Conservation (phyloP, 2,113 vertebrate genomes). For the Chamaetylas fuelleborni region DNA sequence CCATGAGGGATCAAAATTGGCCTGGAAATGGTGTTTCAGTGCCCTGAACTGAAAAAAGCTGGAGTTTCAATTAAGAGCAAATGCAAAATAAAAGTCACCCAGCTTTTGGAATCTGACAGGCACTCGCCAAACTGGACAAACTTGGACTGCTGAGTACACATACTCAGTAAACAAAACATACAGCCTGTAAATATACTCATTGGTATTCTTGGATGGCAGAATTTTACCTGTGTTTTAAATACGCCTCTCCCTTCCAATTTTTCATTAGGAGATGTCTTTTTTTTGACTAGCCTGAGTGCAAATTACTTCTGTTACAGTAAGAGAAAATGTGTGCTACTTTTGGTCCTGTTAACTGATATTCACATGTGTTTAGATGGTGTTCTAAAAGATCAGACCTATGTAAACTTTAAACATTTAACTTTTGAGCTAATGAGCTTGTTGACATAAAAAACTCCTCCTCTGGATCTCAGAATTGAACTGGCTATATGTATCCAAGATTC, state of each 20-base stretch:
- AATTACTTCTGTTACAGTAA: neutral
- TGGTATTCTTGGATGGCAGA: neutral
- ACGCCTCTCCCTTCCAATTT: rapidly evolving
- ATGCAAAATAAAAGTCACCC: neutral
- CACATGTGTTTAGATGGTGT: neutral
- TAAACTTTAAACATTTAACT: neutral
- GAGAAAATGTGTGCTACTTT: neutral
- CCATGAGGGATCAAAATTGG: neutral
- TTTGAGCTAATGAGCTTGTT: neutral
- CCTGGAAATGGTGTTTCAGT: neutral
- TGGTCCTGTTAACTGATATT: neutral
- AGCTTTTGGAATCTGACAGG: neutral
- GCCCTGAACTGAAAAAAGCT: neutral
- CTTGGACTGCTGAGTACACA: neutral
- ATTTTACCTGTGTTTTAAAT: neutral
- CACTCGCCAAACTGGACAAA: neutral
- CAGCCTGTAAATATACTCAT: neutral
- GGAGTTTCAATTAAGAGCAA: neutral
- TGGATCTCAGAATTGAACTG: neutral
- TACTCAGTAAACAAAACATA: neutral
- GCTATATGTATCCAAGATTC: neutral
- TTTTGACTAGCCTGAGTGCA: neutral
- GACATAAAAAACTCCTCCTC: neutral
- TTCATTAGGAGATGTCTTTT: neutral
- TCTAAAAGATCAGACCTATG: neutral